Conservation (phyloP, 2,113 vertebrate species). For the Thamnaconus septentrionalis region DNA sequence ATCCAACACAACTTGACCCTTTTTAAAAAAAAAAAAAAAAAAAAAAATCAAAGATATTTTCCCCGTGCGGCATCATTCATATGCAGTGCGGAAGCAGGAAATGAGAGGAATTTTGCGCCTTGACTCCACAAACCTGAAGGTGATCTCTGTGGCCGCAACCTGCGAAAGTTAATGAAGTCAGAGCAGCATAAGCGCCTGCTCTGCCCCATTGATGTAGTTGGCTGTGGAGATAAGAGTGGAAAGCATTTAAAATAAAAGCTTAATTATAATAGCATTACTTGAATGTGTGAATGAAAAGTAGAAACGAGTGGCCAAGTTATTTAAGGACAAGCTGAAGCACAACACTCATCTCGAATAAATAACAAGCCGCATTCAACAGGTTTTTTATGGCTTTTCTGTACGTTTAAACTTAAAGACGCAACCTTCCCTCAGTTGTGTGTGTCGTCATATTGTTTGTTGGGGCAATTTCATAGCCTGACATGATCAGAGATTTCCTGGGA, state of each 20-base stretch:
- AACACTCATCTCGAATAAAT: not conserved
- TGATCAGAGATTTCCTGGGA: no score
- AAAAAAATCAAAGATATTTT: not conserved
- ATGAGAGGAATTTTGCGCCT: constrained; percentile 10
- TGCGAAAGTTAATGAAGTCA: constrained; percentile 39
- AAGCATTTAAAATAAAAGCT: not conserved
- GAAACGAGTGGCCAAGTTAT: not conserved
- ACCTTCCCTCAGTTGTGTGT: no score
- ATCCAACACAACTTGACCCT: no score
- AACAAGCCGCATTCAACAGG: no score
- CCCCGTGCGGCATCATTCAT: not conserved
- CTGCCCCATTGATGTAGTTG: constrained; percentile 12
- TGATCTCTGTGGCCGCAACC: constrained; percentile 24
- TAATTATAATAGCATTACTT: not conserved
- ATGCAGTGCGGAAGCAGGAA: constrained; percentile 4
- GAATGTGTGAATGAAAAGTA: not conserved
- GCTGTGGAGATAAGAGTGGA: constrained; percentile 1
- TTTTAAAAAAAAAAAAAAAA: no score
- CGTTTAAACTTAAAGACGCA: no score
- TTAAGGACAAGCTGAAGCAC: not conserved
- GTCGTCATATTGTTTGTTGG: no score
- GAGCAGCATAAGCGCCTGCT: constrained; percentile 9
- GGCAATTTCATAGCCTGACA: no score
- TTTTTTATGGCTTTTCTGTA: no score
- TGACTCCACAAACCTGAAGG: constrained; percentile 27